Base-by-base conservation (phyloP, 2,888 invertebrate genomes). In the Cheilosia vulpina region DNA sequence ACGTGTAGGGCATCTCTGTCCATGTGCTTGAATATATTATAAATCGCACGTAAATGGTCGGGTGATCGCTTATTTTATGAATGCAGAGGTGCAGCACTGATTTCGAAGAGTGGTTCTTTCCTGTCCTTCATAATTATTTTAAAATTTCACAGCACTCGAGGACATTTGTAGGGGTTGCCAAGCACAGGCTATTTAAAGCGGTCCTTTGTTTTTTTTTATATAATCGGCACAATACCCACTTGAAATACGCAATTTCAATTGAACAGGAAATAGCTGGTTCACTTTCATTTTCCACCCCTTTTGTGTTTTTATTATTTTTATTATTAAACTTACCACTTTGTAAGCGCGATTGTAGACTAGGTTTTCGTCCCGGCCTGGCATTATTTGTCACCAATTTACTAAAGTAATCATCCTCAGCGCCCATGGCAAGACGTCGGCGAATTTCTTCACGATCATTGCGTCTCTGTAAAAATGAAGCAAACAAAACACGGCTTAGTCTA, bases 381-480 rank as follows among this genome's bases (percentile, higher is more conserved):
- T 91, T 91, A 87, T 93, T 92, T 47, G 78, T 93, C 90, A 94
- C 93, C 88, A 94, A 94, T 78, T 90, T 92, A 62, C 90, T 91
- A 88, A 94, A 94, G 90, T 95, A 95, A 89, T 96, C 96, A 89
- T 97, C 97, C 89, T 97, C 96, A 66, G 95, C 94, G 17, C 96
- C 97, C 96, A 96, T 96, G 0, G 98, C 98, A 91, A 98, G 93
- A 82, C 97, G 94, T 89, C 96, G 94, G 84, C 98, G 94, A 88
- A 98, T 98, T 93, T 98, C 98, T 92, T 98, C 98, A 72, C 98
- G 94, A 91, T 98, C 98, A 94, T 97, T 97, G 90, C 96, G 95
- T 92, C 97, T 95, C 96, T 97, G 94, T 78, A 94, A 94, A 87
- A 45, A 43, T 38, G 71, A 77, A 58, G 88, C 72, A 85, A 80